phyloP scores from a whole-genome alignment of 2,113 vertebrate species.

The Ptilonorhynchus violaceus region DNA sequence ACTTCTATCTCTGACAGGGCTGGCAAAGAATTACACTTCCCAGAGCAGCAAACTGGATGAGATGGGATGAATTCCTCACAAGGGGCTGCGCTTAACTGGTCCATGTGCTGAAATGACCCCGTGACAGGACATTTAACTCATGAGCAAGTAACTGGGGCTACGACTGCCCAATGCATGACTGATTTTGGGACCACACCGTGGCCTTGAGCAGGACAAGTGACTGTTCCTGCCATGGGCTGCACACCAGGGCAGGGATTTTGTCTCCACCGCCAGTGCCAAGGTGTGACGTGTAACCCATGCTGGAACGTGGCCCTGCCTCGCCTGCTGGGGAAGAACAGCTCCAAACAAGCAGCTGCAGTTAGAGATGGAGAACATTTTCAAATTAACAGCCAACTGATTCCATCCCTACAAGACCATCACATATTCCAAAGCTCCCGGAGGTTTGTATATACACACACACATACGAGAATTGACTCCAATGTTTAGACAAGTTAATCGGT shows the following conservation, averaged over 20 bases:
- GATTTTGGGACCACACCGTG: not conserved
- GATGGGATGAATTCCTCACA: not conserved
- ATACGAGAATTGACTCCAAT: not conserved
- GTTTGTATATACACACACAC: not conserved
- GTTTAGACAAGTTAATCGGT: not conserved
- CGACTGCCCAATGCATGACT: not conserved
- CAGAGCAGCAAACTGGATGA: not conserved
- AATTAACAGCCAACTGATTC: not conserved
- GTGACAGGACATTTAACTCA: not conserved
- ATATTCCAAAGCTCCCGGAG: not conserved
- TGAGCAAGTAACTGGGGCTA: not conserved
- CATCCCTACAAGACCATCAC: not conserved
- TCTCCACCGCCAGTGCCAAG: not conserved
- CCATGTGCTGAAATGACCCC: not conserved
- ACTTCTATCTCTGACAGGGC: not conserved
- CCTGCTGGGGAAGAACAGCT: not conserved
- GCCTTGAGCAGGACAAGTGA: not conserved
- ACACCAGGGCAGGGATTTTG: not conserved
- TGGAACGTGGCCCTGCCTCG: not conserved
- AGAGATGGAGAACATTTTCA: not conserved
- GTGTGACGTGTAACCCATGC: not conserved
- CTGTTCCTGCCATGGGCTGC: not conserved
- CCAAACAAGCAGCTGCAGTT: not conserved
- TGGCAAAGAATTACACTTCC: not conserved
- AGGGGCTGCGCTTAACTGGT: fast-evolving